A percentile compares a stretch with the other conserved stretches of the same genome.
Conservation (phyloP, 2,888 invertebrate species). For the Plagiodera versicolora region DNA sequence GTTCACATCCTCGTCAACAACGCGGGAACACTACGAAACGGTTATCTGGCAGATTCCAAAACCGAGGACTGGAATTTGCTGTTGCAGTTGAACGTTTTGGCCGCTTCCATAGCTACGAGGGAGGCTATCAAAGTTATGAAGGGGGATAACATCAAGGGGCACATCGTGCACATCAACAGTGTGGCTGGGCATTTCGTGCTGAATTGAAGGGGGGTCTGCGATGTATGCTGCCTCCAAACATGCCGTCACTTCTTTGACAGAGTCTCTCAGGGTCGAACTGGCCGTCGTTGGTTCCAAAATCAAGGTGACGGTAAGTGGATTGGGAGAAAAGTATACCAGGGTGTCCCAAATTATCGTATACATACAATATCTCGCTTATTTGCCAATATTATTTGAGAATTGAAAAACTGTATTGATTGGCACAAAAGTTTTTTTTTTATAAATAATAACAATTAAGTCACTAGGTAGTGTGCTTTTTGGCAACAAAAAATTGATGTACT, state of each 20-base stretch:
- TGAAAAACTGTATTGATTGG: too few species aligned
- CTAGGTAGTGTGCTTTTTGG: too few species aligned
- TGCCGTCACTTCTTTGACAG: slow-evolving; percentile 34
- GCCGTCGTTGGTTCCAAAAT: slow-evolving; percentile 27
- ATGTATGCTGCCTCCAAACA: slow-evolving; percentile 35
- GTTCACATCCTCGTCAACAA: slow-evolving; percentile 41
- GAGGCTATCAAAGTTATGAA: slow-evolving; percentile 33
- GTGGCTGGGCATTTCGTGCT: slow-evolving; percentile 25
- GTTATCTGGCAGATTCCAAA: slow-evolving; percentile 29
- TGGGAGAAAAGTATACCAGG: background rate
- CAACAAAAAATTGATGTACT: too few species aligned
- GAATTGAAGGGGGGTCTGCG: slow-evolving; percentile 19
- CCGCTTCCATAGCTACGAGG: slow-evolving; percentile 23
- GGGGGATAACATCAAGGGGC: slow-evolving; percentile 27
- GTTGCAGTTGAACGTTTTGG: slow-evolving; percentile 33
- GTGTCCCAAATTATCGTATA: too few species aligned
- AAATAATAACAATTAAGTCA: too few species aligned
- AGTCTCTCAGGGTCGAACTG: slow-evolving; percentile 32
- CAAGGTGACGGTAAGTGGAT: slow-evolving; percentile 35
- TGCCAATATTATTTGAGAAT: too few species aligned
- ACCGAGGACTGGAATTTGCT: slow-evolving; percentile 20
- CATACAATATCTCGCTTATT: too few species aligned
- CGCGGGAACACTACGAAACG: slow-evolving; percentile 30
- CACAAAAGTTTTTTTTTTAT: too few species aligned
- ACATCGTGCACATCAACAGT: slow-evolving; percentile 35